A percentile compares a stretch with the other conserved stretches of the same genome.
Conservation (phyloP, 2,113 vertebrate genomes). For the Erpornis zantholeuca region DNA sequence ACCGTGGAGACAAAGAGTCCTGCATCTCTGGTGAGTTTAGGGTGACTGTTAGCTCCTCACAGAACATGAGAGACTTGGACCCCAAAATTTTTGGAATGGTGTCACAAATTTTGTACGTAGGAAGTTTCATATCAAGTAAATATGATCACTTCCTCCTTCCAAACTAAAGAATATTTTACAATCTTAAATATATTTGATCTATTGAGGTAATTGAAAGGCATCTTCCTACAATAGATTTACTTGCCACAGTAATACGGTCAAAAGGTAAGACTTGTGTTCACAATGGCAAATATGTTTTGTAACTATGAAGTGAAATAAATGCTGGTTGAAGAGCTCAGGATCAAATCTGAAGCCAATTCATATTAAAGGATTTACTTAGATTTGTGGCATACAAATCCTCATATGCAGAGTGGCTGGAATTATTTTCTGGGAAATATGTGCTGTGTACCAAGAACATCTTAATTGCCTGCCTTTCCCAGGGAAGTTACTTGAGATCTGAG, state of each 20-base stretch:
- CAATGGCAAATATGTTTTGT: background rate
- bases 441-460: background rate
- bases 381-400: constrained; percentile 18
- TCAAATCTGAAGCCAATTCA: constrained; percentile 18
- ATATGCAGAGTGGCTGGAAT: background rate
- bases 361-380: constrained; percentile 42
- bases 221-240: background rate
- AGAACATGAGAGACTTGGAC: background rate
- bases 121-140: background rate
- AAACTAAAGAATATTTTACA: background rate
- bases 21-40: constrained; percentile 79
- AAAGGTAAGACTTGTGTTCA: background rate
- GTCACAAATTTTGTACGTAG: background rate
- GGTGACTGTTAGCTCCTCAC: background rate
- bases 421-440: background rate
- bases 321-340: background rate
- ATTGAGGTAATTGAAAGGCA: background rate
- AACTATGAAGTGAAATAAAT: background rate
- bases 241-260: background rate
- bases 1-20: constrained; percentile 80
- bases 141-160: background rate
- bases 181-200: background rate
- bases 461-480: background rate
- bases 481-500: background rate
- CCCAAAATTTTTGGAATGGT: background rate